Evolutionary conservation across 2,888 invertebrate species (phyloP).

Genomic region (Himalopsyche kuldschensis): DNA sequence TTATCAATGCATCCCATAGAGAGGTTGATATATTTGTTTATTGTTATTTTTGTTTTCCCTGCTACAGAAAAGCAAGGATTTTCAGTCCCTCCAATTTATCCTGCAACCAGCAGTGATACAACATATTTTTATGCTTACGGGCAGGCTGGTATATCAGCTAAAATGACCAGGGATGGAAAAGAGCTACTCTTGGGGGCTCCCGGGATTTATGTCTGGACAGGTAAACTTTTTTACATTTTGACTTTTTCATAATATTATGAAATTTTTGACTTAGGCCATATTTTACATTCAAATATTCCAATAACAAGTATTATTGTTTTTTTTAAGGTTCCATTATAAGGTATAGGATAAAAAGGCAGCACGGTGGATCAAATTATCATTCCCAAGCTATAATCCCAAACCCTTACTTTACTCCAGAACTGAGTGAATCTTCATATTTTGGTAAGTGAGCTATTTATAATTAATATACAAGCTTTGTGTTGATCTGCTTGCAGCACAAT

Average conservation of each 20-base stretch:
- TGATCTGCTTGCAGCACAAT: background rate
- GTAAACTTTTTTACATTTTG: conserved; percentile 42
- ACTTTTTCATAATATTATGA: too few relatives aligned
- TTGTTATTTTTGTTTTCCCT: background rate
- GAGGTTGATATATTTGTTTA: background rate
- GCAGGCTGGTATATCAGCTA: conserved; percentile 57
- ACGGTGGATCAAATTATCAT: conserved; percentile 42
- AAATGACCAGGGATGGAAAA: conserved; percentile 49
- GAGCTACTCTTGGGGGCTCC: conserved; percentile 63
- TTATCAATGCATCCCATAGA: background rate
- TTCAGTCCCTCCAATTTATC: conserved; percentile 13
- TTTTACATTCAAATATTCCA: background rate
- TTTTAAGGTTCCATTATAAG: conserved; percentile 50
- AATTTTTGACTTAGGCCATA: too few relatives aligned
- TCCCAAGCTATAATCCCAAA: conserved; percentile 48
- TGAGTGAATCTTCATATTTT: conserved; percentile 55
- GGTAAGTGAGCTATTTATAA: conserved; percentile 45
- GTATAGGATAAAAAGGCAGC: conserved; percentile 42
- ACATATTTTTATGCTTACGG: conserved; percentile 57
- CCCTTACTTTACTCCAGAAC: conserved; percentile 49
- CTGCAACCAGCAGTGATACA: conserved; percentile 28
- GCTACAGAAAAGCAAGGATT: conserved; percentile 48
- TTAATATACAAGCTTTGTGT: background rate
- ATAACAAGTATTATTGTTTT: conserved; percentile 37
- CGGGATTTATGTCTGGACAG: conserved; percentile 64